phyloP scores from a whole-genome alignment of 92 coral and sea anemone species.

The Desmophyllum pertusum region DNA sequence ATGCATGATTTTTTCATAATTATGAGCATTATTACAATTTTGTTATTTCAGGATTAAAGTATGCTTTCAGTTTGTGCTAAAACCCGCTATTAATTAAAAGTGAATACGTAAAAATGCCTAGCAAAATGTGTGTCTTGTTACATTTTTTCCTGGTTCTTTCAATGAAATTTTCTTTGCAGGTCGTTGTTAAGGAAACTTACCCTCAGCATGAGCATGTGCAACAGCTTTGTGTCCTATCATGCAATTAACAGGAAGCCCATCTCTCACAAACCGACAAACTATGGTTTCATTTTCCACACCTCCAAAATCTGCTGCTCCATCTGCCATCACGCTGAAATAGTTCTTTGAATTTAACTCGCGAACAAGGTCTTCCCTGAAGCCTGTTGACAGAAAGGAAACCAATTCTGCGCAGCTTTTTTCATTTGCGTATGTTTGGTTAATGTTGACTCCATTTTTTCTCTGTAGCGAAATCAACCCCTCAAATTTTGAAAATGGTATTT shows the following conservation, averaged over 20 bases:
- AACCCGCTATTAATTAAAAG: no score
- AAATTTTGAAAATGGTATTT: slow-evolving; percentile 26
- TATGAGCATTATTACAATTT: no score
- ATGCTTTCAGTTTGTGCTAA: no score
- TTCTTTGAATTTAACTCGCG: slow-evolving; percentile 11
- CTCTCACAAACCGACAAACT: slow-evolving; percentile 10
- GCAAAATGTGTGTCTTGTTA: no score
- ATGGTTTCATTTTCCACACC: slow-evolving; percentile 19
- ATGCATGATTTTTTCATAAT: no score
- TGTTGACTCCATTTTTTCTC: slow-evolving; percentile 21
- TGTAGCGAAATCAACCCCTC: slow-evolving; percentile 20
- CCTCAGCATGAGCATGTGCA: slow-evolving; percentile 1
- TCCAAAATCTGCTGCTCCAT: slow-evolving; percentile 7
- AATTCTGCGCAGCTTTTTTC: slow-evolving; percentile 19
- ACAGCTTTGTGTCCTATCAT: slow-evolving; percentile 16
- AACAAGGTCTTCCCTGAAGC: slow-evolving; percentile 22
- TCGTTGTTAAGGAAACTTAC: no score
- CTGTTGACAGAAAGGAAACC: slow-evolving; percentile 5
- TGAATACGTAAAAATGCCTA: no score
- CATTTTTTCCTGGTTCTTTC: no score
- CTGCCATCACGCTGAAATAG: slow-evolving; percentile 21
- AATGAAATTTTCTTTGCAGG: no score
- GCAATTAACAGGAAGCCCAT: not conserved
- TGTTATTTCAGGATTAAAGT: no score
- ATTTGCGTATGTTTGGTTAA: not conserved